Conservation (phyloP, 2,113 vertebrate genomes). For the Corydoras maculifer region DNA sequence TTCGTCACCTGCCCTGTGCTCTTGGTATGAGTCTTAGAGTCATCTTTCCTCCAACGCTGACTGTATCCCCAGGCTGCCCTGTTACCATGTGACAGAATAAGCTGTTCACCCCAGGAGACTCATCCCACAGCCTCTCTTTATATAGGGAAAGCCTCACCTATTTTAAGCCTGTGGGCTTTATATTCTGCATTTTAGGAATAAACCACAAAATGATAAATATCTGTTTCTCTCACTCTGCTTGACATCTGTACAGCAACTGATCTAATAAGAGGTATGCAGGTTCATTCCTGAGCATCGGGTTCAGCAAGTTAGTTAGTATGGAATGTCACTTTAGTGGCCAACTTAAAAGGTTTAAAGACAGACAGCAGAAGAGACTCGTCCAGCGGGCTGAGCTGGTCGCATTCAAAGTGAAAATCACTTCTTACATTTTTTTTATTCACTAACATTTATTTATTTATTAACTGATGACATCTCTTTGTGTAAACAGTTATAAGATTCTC, state of each 20-base stretch:
- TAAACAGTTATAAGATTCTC: no score
- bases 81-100: neutral
- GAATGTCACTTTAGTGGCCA: neutral
- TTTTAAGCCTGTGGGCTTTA: no score
- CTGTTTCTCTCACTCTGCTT: no score
- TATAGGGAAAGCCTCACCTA: neutral
- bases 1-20: neutral
- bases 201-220: no score
- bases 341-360: neutral
- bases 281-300: neutral
- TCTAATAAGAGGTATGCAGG: no score
- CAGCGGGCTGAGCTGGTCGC: slow-evolving; percentile 6
- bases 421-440: no score
- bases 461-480: no score
- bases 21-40: neutral
- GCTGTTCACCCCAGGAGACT: slow-evolving; percentile 2
- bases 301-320: neutral
- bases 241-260: no score
- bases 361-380: neutral
- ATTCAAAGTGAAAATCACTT: no score
- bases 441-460: no score
- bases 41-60: neutral
- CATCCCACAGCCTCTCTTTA: neutral
- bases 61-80: neutral
- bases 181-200: no score